Evolutionary conservation across 2,113 vertebrate genomes (phyloP), one percentile per base, ranked within the genome.

Genomic region (Chlamydotis undulata): DNA sequence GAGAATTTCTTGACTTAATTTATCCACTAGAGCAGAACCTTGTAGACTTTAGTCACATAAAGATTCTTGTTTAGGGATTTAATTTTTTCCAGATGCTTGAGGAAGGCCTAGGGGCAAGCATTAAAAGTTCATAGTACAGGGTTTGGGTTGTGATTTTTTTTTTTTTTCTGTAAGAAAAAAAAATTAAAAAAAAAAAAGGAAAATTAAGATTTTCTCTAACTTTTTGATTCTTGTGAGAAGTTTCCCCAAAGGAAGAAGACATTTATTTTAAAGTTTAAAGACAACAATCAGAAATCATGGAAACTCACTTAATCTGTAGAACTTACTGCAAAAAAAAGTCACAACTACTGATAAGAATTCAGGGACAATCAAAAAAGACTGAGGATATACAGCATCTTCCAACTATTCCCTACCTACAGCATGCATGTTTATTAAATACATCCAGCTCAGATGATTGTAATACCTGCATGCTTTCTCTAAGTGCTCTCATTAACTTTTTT

Each of bases 21-120:
- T 95, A 87, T 96, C 84, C 87, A 90, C 76, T 86, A 47, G 71
- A 95, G 96, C 65, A 94, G 94, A 97, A 91, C 77, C 60, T 83
- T 90, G 33, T 52, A 92, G 81, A 59, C 83, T 95, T 95, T 7
- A 96, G 61, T 76, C 75, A 45, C 67, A 39, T 93, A 69, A 91
- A 93, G 81, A 79, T 86, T 91, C 73, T 93, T 96, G 60, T 89
- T 96, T 80, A 56, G 77, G 89, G 88, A 93, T 95, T 95, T 95
- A 79, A 59, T 94, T 95, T 96, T 96, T 97, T 96, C 81, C 78
- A 95, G 63, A 52, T 52, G 24, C 56, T 95, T 68, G 80, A 84
- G 70, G 90, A 96, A 65, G 91, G 63, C 96, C 95, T 29, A 19
- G 55, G 73, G 73, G 77, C 57, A 68, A 96, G 60, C 87, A 95